Evolutionary conservation across 2,888 invertebrate species (phyloP).

Genomic region (Tethea ocularis): DNA sequence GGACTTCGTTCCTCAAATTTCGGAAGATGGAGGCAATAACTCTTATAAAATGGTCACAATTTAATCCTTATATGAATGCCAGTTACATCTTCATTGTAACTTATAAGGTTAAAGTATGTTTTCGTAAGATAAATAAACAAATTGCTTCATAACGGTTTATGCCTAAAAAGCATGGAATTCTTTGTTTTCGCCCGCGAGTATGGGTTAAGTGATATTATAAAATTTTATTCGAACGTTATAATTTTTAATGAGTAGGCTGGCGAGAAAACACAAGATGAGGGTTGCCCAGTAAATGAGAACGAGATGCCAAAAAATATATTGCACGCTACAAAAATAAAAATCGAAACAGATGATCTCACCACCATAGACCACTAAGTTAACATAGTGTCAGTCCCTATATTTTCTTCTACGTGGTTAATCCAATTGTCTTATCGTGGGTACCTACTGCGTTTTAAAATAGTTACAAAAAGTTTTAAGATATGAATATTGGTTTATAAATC

Average conservation of each 20-base stretch:
- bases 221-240: slow-evolving; percentile 48
- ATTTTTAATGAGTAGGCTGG: slow-evolving; percentile 31
- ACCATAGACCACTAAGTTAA: too few species aligned
- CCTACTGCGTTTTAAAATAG: too few species aligned
- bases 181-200: slow-evolving; percentile 23
- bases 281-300: background rate
- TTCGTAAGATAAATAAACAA: slow-evolving; percentile 28
- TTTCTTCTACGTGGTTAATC: too few species aligned
- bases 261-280: background rate
- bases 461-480: too few species aligned
- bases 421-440: too few species aligned
- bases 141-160: slow-evolving; percentile 40
- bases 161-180: slow-evolving; percentile 22
- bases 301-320: too few species aligned
- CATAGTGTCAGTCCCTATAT: too few species aligned
- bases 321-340: too few species aligned
- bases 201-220: slow-evolving; percentile 47
- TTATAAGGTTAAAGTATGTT: slow-evolving; percentile 39
- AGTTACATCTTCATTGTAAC: slow-evolving; percentile 35
- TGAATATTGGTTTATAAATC: too few species aligned
- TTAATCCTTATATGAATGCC: slow-evolving; percentile 16
- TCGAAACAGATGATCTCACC: too few species aligned
- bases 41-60: background rate
- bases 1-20: background rate
- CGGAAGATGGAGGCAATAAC: background rate